Base-by-base conservation (phyloP, 2,113 vertebrate genomes). In the Cavia aperea region DNA sequence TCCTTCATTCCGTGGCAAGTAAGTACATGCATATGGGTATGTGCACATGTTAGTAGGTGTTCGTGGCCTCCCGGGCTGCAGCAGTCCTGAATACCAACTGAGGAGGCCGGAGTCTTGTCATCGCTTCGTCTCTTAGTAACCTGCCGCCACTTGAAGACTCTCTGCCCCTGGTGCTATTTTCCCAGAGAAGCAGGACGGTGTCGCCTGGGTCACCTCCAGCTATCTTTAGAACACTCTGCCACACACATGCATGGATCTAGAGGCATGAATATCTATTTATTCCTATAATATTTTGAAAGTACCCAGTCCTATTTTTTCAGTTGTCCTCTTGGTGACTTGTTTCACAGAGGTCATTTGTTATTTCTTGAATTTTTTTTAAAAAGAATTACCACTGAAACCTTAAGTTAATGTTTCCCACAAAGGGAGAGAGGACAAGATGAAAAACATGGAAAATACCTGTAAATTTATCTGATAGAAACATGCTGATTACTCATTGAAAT, bases 181-280 rank as follows among this genome's bases (percentile, higher is more conserved):
- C 7, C 29, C 43, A 63, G 24, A 79, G 78, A 85, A 84, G 19
- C 26, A 87, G 70, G 3, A 81, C 60, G 77, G 39, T 56, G 54
- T 60, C 66, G 26, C 43, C 36, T 75, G 33, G 43, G 75, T 83
- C 77, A 92, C 82, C 62, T 78, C 86, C 83, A 90, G n/a, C 82
- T 70, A 58, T 46, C 58, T 86, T 87, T 86, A 73, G 39, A 83
- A 94, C 23, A 51, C 31, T 93, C 72, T 81, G 49, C 78, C 79
- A 90, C 39, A 39, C 56, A 24, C n/a, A 78, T 14, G 7, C 2
- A 24, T 63, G 43, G 24, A 29, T 65, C 15, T 66, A 90, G 60
- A 73, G 68, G 79, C 54, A 60, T 31, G n/a, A 89, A 65, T 92
- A 72, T 49, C 73, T 93, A 81, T 49, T 86, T 86, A 95, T 94